phyloP scores from a whole-genome alignment of 1,140 invertebrate species.

The Piezodorus guildinii region DNA sequence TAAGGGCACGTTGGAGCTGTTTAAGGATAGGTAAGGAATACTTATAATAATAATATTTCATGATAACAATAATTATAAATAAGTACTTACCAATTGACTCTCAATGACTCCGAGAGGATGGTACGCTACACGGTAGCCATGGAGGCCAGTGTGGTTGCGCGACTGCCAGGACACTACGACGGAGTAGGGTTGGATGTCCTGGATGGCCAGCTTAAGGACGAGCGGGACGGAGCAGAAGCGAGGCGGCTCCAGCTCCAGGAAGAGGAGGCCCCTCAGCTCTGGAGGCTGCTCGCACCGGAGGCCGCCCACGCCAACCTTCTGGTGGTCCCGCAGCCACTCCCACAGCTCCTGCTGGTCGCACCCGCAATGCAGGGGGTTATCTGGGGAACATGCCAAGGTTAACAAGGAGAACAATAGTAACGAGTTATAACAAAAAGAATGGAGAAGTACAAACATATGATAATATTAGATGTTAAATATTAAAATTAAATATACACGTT shows the following conservation, averaged over 20 bases:
- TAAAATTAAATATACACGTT: too few relatives aligned
- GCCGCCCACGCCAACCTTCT: slow-evolving; percentile 46
- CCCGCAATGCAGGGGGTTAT: slow-evolving; percentile 70
- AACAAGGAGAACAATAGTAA: too few relatives aligned
- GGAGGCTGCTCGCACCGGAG: slow-evolving; percentile 67
- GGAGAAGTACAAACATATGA: too few relatives aligned
- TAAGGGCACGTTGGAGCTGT: too few relatives aligned
- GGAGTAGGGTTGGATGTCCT: slow-evolving; percentile 79
- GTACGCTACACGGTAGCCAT: slow-evolving; percentile 76
- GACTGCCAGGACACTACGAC: slow-evolving; percentile 80
- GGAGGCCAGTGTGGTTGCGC: slow-evolving; percentile 70
- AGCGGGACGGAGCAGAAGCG: slow-evolving; percentile 71
- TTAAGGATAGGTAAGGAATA: background rate
- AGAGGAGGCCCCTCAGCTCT: slow-evolving; percentile 57
- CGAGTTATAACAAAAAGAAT: too few relatives aligned
- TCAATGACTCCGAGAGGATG: slow-evolving; percentile 49
- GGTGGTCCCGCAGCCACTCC: slow-evolving; percentile 78
- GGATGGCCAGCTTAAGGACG: slow-evolving; percentile 66
- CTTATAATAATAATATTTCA: background rate
- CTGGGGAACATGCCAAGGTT: slow-evolving; percentile 40
- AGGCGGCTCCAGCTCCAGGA: slow-evolving; percentile 62
- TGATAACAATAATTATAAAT: background rate
- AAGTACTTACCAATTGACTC: slow-evolving; percentile 1
- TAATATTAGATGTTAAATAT: too few relatives aligned
- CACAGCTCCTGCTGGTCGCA: slow-evolving; percentile 75